These are phyloP conservation scores for Rhorus exstirpatorius DNA, from an alignment of 2,888 invertebrate genomes.

Conservation along the genomic window DNA sequence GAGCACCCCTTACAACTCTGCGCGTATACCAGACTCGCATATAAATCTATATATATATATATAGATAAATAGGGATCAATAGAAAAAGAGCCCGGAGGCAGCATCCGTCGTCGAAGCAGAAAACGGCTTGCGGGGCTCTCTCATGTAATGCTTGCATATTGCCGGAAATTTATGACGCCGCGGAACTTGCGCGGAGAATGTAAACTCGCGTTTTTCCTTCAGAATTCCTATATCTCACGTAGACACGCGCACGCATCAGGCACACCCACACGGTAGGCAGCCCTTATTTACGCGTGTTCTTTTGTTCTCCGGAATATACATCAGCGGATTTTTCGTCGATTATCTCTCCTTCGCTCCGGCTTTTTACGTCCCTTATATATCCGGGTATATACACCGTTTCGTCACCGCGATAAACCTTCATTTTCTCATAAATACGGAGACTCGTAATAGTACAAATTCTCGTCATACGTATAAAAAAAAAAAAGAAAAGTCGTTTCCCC, in stretches of 20 bases:
- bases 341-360: background rate
- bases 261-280: no score
- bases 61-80: slow-evolving; percentile 3
- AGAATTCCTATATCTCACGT: background rate
- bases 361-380: slow-evolving; percentile 4
- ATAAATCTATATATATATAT: no score
- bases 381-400: no score
- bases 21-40: slow-evolving; percentile 1
- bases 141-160: slow-evolving; percentile 72
- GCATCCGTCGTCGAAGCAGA: slow-evolving; percentile 65
- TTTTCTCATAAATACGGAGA: no score
- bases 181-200: slow-evolving; percentile 64
- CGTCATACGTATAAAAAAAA: no score
- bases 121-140: slow-evolving; percentile 55
- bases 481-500: no score
- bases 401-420: background rate
- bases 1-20: slow-evolving; percentile 22
- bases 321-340: slow-evolving; percentile 43
- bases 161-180: slow-evolving; percentile 72
- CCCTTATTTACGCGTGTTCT: slow-evolving; percentile 10
- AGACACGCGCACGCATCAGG: background rate
- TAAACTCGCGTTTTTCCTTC: slow-evolving; percentile 60
- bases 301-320: slow-evolving; percentile 35
- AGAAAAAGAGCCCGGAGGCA: slow-evolving; percentile 37
- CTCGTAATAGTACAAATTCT: no score